phyloP scores from a whole-genome alignment of 2,113 vertebrate genomes.

The Pangasianodon gigas region DNA sequence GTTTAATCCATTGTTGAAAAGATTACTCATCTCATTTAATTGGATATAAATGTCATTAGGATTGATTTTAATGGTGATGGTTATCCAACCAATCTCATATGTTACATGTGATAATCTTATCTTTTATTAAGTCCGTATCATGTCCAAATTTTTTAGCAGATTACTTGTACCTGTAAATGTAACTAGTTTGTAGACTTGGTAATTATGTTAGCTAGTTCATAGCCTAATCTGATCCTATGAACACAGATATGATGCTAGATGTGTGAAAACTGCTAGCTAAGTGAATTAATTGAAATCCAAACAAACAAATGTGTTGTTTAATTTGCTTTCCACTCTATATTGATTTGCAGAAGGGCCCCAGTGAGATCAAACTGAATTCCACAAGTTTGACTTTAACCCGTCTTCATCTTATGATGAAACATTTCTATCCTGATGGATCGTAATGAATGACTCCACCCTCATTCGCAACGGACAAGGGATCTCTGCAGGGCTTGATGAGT shows the following conservation, averaged over 20 bases:
- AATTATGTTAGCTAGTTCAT: neutral
- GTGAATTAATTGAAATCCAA: neutral
- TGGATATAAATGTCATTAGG: neutral
- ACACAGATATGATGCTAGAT: neutral
- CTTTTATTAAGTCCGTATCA: neutral
- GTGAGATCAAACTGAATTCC: neutral
- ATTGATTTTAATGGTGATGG: neutral
- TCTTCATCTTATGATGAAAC: neutral
- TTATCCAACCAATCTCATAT: neutral
- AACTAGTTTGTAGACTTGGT: neutral
- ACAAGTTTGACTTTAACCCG: neutral
- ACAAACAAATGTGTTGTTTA: neutral
- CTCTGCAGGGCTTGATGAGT: neutral
- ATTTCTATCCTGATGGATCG: neutral
- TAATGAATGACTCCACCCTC: neutral
- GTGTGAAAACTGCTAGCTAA: neutral
- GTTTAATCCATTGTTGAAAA: neutral
- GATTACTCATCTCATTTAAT: neutral
- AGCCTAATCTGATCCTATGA: neutral
- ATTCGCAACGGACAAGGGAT: neutral
- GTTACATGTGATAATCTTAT: neutral
- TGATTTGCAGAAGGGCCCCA: neutral
- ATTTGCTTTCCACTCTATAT: neutral
- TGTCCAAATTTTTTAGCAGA: neutral
- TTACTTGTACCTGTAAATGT: neutral